Conservation (phyloP, 2,888 invertebrate species). For the Patella pellucida region DNA sequence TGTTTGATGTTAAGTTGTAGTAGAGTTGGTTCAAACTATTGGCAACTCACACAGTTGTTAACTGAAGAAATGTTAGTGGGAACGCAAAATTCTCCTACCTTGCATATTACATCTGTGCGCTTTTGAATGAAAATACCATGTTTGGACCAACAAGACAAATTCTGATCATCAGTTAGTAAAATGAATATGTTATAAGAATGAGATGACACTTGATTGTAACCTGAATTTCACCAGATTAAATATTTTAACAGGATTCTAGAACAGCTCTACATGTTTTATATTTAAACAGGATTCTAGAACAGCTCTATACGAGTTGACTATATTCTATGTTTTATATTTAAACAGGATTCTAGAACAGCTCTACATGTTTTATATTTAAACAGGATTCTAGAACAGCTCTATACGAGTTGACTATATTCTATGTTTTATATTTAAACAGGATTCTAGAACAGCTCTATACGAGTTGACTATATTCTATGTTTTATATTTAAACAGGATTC, state of each 20-base stretch:
- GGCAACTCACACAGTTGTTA: no score
- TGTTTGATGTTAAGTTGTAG: background rate
- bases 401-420: background rate
- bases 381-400: no score
- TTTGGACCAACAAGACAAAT: no score
- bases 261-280: background rate
- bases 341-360: conserved; percentile 66
- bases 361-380: conserved; percentile 42
- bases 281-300: conserved; percentile 44
- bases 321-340: conserved; percentile 4
- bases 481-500: conserved; percentile 54
- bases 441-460: conserved; percentile 52
- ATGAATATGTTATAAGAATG: background rate
- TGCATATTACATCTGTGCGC: no score
- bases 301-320: conserved; percentile 34
- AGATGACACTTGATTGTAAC: background rate
- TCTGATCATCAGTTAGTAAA: background rate
- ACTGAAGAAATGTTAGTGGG: no score
- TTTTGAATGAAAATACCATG: no score
- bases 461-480: background rate
- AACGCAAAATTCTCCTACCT: no score
- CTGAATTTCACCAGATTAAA: background rate
- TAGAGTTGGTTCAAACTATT: no score
- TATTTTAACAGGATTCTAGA: background rate
- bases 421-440: background rate